Percentiles rank a stretch among this genome's conserved stretches.
These are phyloP conservation scores for Steinernema hermaphroditum DNA, from an alignment of 2,888 invertebrate species.

Conservation along the genomic window DNA sequence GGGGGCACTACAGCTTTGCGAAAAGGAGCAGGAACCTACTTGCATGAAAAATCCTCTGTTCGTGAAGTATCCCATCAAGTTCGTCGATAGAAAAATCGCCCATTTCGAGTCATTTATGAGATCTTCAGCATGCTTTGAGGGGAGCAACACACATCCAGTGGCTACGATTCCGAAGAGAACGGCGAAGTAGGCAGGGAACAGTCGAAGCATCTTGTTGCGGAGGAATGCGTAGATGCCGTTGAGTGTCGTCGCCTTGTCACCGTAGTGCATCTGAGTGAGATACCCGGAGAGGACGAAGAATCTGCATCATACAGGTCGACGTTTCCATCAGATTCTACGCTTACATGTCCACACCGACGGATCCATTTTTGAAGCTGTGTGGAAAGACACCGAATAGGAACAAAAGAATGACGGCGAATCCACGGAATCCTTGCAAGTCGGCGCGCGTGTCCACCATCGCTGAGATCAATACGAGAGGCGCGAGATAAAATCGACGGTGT, in stretches of 20 bases:
- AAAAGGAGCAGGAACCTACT: too few species aligned
- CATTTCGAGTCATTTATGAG: neutral
- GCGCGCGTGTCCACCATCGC: neutral
- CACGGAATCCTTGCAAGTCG: slow-evolving; percentile 17
- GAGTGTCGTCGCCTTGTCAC: neutral
- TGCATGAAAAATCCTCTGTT: slow-evolving; percentile 15
- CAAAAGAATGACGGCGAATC: neutral
- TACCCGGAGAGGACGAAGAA: slow-evolving; percentile 17
- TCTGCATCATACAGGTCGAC: neutral
- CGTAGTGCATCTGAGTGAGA: neutral
- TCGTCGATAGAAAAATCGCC: neutral
- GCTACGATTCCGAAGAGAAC: neutral
- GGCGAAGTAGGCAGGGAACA: neutral
- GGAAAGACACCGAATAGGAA: neutral
- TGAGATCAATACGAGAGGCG: neutral
- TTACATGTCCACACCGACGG: neutral
- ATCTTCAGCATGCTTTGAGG: neutral
- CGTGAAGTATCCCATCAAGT: neutral
- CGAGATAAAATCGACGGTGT: slow-evolving; percentile 6
- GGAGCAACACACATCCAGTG: neutral
- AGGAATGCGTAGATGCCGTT: neutral
- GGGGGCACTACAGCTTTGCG: too few species aligned
- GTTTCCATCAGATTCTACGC: neutral
- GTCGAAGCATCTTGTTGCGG: neutral
- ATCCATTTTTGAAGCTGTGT: slow-evolving; percentile 1